phyloP scores from a whole-genome alignment of 2,797 vertebrate genomes.

The Tiaroga cobitis region DNA sequence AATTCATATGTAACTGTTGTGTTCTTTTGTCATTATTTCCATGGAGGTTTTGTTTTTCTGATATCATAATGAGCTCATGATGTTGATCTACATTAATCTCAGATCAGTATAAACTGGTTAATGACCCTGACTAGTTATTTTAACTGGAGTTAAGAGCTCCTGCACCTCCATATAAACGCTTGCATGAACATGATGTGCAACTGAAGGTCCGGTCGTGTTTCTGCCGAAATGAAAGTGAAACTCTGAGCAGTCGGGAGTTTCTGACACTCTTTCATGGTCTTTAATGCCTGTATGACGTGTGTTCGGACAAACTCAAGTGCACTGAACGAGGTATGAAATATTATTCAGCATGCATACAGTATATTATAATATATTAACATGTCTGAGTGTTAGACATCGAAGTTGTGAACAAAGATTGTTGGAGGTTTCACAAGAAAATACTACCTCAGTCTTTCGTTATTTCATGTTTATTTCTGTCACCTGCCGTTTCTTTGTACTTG shows the following conservation, averaged over 20 bases:
- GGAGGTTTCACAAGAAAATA: not conserved
- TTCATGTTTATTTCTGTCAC: not conserved
- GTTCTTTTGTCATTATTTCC: not conserved
- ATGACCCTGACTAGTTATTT: not conserved
- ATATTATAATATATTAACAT: not conserved
- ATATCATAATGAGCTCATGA: too few species aligned
- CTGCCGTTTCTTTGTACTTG: not conserved
- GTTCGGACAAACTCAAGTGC: not conserved
- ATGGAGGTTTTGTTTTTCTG: not conserved
- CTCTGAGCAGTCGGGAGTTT: not conserved
- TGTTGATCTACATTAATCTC: not conserved
- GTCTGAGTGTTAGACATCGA: too few species aligned
- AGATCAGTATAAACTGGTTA: too few species aligned
- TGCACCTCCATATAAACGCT: not conserved
- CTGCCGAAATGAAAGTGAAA: slow-evolving; percentile 21
- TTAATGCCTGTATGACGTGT: not conserved
- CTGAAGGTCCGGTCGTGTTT: not conserved
- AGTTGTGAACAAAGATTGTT: not conserved
- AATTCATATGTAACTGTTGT: not conserved
- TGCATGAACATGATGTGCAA: not conserved
- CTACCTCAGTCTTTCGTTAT: not conserved
- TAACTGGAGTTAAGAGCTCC: not conserved
- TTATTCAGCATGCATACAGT: not conserved
- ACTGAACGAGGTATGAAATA: not conserved
- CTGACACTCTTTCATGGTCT: not conserved